A percentile compares a stretch with the other conserved stretches of the same genome.
phyloP scores from a whole-genome alignment of 2,888 invertebrate species.

The Pyrochroa serraticornis region DNA sequence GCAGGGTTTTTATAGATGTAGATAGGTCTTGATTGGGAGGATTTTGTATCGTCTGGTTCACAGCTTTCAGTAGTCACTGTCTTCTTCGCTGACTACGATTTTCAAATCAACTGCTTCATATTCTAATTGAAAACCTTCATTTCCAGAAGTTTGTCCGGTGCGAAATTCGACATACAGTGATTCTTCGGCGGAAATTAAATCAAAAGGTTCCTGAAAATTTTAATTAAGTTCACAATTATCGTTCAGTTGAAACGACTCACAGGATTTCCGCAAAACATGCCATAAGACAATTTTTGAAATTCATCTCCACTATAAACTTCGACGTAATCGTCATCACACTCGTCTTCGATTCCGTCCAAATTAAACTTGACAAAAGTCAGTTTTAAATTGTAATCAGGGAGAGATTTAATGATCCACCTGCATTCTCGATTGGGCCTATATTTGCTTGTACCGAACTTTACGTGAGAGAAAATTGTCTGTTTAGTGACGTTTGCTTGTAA shows the following conservation, averaged over 20 bases:
- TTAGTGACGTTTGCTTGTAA: slow-evolving; percentile 77
- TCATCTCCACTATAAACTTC: slow-evolving; percentile 92
- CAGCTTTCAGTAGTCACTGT: too few relatives aligned
- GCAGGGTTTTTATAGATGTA: too few relatives aligned
- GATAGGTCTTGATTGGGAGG: too few relatives aligned
- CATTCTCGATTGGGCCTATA: slow-evolving; percentile 91
- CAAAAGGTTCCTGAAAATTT: slow-evolving; percentile 79
- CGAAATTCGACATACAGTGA: slow-evolving; percentile 86
- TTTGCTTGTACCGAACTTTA: slow-evolving; percentile 88
- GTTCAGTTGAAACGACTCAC: slow-evolving; percentile 29
- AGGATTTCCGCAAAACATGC: slow-evolving; percentile 80
- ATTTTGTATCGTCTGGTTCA: too few relatives aligned
- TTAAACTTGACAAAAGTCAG: slow-evolving; percentile 88
- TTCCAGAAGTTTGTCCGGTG: slow-evolving; percentile 87
- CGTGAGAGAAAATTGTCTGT: slow-evolving; percentile 92
- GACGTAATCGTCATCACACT: slow-evolving; percentile 93
- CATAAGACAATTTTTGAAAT: slow-evolving; percentile 80
- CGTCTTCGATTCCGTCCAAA: slow-evolving; percentile 82
- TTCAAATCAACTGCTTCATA: slow-evolving; percentile 73
- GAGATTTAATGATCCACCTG: slow-evolving; percentile 93
- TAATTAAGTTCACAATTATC: slow-evolving; percentile 14
- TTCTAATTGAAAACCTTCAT: slow-evolving; percentile 92
- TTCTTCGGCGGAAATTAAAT: slow-evolving; percentile 86
- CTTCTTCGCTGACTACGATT: too few relatives aligned
- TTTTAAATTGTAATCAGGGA: slow-evolving; percentile 78